Evolutionary conservation across 1,140 invertebrate genomes (phyloP), one percentile per base, ranked within the genome.

Genomic region (Schlechtendalia chinensis): DNA sequence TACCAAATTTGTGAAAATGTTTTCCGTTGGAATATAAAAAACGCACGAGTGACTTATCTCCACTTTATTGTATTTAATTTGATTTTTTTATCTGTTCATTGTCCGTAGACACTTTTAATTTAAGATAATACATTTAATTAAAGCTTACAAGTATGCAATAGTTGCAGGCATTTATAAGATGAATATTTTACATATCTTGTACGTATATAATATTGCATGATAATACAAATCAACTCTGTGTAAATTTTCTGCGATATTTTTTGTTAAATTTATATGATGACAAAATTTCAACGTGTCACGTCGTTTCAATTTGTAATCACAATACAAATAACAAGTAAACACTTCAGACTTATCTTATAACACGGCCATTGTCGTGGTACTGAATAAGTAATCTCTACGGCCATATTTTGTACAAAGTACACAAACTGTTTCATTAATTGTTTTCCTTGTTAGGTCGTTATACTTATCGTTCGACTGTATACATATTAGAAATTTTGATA

Each of bases 251-350:
- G 19, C n/a, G 29, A 39, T 39, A 39, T 29, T 32, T 19, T 32
- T 63, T 3, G 17, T 12, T 17, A 32, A 65, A 65, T 65, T 65
- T 24, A 32, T 45, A 45, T n/a, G 11, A 32, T 16, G 19, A 32
- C 32, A 19, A 65, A 32, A n/a, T 65, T 65, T 16, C 32, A 32
- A 65, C 32, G 16, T 65, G 10, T n/a, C 29, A 65, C 61, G 32
- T 39, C 0, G 8, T 65, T 65, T 32, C n/a, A 39, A 65, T 65
- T 65, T 65, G 1, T 14, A 65, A 11, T n/a, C 29, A 65, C 32
- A 65, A 65, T 39, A 24, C 32, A 65, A 65, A 65, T 65, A 65
- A 32, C 17, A 65, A 65, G 17, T 39, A 65, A 65, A 65, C 61
- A 65, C 10, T 65, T 29, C 61, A 39, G 8, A 65, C 61, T 65